Evolutionary conservation across 2,113 vertebrate species (phyloP).

Genomic region (Etheostoma cragini): DNA sequence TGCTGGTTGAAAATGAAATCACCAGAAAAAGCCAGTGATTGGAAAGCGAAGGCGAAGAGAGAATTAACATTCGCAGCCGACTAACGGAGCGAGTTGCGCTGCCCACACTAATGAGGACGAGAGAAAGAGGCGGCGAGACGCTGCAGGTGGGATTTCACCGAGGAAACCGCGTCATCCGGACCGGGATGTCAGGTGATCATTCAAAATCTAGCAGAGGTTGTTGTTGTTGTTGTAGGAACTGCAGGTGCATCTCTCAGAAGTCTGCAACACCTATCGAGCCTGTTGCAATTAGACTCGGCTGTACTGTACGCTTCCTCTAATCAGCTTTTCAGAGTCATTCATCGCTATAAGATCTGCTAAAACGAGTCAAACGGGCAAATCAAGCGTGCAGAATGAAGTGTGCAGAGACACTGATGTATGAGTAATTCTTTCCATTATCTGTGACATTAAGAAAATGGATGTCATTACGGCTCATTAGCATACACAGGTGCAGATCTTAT

Average conservation of each 20-base stretch:
- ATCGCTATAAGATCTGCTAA: not conserved
- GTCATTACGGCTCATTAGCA: slow-evolving; percentile 54
- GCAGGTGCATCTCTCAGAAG: slow-evolving; percentile 68
- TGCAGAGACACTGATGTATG: not conserved
- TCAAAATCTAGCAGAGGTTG: slow-evolving; percentile 53
- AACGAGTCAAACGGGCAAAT: slow-evolving; percentile 41
- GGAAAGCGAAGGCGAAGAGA: slow-evolving; percentile 35
- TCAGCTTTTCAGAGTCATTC: slow-evolving; percentile 46
- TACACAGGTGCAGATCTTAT: slow-evolving; percentile 55
- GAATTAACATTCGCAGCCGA: slow-evolving; percentile 64
- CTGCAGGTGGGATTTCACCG: slow-evolving; percentile 71
- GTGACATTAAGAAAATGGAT: slow-evolving; percentile 62
- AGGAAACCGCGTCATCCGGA: slow-evolving; percentile 60
- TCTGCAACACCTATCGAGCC: slow-evolving; percentile 42
- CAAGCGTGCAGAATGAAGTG: not conserved
- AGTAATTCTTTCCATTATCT: slow-evolving; percentile 47
- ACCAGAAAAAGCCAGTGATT: slow-evolving; percentile 30
- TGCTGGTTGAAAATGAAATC: slow-evolving; percentile 47
- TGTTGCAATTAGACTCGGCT: slow-evolving; percentile 67
- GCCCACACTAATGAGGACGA: slow-evolving; percentile 67
- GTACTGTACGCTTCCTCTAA: slow-evolving; percentile 49
- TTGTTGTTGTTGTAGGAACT: slow-evolving; percentile 54
- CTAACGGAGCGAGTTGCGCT: slow-evolving; percentile 47
- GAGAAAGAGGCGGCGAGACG: slow-evolving; percentile 30
- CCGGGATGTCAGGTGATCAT: slow-evolving; percentile 62